These are phyloP conservation scores for Pseudolaguvia tuberculata DNA, from an alignment of 2,113 vertebrate species.

Conservation along the genomic window DNA sequence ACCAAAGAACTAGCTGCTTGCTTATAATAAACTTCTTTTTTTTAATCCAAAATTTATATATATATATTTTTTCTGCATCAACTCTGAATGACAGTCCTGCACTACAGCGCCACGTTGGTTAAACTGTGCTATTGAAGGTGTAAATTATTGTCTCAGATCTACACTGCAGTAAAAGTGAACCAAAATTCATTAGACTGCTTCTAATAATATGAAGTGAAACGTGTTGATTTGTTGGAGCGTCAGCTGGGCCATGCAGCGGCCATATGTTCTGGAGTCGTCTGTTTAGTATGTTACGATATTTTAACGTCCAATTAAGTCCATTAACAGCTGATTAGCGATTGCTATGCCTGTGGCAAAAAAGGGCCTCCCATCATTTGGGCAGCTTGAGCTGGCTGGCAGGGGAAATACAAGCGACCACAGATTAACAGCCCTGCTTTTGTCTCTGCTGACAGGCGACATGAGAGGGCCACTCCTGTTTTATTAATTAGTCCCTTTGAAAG, in stretches of 20 bases:
- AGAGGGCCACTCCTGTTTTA: constrained; percentile 47
- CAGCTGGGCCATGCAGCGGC: constrained; percentile 51
- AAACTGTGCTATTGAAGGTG: no score
- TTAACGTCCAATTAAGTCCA: constrained; percentile 78
- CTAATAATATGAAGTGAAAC: no score
- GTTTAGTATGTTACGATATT: constrained; percentile 69
- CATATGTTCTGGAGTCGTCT: constrained; percentile 68
- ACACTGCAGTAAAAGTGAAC: no score
- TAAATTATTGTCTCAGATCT: no score
- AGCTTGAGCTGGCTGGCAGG: constrained; percentile 43
- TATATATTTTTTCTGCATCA: no score
- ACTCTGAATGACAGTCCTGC: no score
- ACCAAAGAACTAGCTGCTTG: no score
- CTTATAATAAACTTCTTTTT: no score
- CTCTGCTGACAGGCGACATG: constrained; percentile 48
- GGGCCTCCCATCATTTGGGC: constrained; percentile 47
- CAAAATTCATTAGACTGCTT: no score
- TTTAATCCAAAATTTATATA: no score
- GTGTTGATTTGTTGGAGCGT: constrained; percentile 13
- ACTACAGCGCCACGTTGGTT: no score
- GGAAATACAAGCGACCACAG: constrained; percentile 44
- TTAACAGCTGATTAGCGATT: constrained; percentile 74
- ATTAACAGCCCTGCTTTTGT: constrained; percentile 53
- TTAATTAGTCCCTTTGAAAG: constrained; percentile 56
- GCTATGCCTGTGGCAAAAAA: constrained; percentile 61